Evolutionary conservation across 2,113 vertebrate genomes (phyloP).

Genomic region (Myanophis thanlyinensis): DNA sequence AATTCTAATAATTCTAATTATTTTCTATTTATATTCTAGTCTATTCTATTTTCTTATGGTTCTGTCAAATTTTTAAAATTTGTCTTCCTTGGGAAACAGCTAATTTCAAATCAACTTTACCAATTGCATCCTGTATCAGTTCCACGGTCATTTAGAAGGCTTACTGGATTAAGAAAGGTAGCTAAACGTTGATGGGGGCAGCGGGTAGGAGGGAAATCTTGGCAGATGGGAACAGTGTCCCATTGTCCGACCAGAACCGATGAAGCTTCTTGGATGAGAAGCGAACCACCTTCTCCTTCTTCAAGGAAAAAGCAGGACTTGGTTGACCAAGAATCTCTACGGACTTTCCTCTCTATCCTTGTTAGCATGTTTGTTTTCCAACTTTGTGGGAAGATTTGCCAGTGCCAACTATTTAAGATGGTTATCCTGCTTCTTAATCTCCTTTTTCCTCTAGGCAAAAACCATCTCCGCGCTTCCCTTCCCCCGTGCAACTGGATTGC

Average conservation of each 20-base stretch:
- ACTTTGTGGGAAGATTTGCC: neutral
- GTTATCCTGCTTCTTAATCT: neutral
- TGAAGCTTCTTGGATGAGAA: neutral
- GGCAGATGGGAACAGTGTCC: neutral
- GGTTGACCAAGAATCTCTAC: neutral
- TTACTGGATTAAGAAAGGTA: neutral
- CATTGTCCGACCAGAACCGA: neutral
- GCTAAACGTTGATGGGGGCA: neutral
- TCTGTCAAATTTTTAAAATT: neutral
- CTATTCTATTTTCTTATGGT: no score
- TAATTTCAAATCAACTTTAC: neutral
- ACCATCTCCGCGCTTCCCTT: neutral
- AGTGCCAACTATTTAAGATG: neutral
- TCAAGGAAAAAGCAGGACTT: neutral
- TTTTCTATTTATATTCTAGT: no score
- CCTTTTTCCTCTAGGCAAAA: neutral
- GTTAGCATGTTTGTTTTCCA: neutral
- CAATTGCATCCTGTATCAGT: neutral
- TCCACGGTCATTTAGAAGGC: neutral
- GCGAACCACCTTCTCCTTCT: neutral
- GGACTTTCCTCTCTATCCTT: neutral
- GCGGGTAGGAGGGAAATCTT: neutral
- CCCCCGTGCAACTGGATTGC: neutral
- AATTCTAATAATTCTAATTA: no score
- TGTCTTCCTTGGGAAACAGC: neutral